A percentile compares a stretch with the other conserved stretches of the same genome.
These are phyloP conservation scores for Manduca sexta DNA, from an alignment of 1,140 invertebrate species.

Conservation along the genomic window DNA sequence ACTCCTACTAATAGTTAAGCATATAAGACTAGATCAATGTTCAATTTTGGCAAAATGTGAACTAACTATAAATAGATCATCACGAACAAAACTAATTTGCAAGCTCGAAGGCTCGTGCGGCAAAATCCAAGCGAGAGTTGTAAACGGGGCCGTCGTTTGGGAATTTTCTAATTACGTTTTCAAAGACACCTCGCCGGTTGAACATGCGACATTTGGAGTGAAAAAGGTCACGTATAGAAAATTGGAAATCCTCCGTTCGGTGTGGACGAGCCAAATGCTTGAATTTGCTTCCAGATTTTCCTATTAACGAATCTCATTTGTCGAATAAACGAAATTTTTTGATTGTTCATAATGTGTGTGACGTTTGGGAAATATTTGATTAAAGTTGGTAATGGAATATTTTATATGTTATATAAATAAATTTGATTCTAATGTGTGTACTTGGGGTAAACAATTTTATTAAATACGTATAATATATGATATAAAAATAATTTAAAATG, in stretches of 20 bases:
- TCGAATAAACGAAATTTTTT: constrained; percentile 2
- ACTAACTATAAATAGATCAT: constrained; percentile 20
- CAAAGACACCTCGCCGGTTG: constrained; percentile 68
- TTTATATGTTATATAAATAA: too few species aligned
- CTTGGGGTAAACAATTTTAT: too few species aligned
- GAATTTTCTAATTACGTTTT: constrained; percentile 73
- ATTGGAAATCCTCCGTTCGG: constrained; percentile 49
- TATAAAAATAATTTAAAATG: too few species aligned
- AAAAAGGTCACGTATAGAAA: constrained; percentile 67
- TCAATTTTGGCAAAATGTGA: neutral
- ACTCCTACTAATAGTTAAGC: too few species aligned
- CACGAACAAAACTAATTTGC: constrained; percentile 64
- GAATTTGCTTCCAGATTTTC: constrained; percentile 47
- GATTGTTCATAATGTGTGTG: neutral
- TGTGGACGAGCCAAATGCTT: constrained; percentile 20
- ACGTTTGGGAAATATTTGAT: neutral
- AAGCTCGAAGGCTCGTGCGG: constrained; percentile 9
- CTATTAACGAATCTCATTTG: constrained; percentile 51
- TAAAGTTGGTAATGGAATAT: neutral
- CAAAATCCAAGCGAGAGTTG: constrained; percentile 6
- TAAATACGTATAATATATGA: too few species aligned
- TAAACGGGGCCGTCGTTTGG: constrained; percentile 55
- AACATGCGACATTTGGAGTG: constrained; percentile 60
- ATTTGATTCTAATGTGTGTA: too few species aligned
- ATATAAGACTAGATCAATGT: constrained; percentile 1